Evolutionary conservation across 2,888 invertebrate species (phyloP), one percentile per base, ranked within the genome.

Genomic region (Rapana venosa): DNA sequence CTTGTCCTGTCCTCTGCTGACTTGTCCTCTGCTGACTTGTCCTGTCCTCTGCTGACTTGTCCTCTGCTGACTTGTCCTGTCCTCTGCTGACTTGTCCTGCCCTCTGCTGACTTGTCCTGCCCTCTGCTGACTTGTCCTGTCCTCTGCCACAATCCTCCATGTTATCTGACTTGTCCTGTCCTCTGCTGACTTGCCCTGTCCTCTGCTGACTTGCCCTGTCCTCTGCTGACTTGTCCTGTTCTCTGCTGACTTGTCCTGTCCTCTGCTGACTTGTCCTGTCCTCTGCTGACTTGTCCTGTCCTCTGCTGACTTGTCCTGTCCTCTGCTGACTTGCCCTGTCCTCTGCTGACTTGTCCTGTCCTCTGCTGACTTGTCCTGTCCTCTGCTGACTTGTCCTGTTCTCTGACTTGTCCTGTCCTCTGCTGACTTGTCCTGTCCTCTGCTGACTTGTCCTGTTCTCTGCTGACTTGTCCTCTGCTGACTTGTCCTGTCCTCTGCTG

Each of bases 121-220:
- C 36, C 35, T 66, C 22, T 79, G 47, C 20, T 74, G 47, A 74
- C n/a, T n/a, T 74, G 47, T 87, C 74, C 32, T 74, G 5, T 74
- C 74, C 61, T 74, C 17, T 83, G 35, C 77, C 32, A 32, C 32
- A 32, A 30, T 79, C 30, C 32, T 32, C n/a, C n/a, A n/a, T n/a
- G n/a, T n/a, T n/a, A n/a, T n/a, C 47, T 83, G 83, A 47, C 36
- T 22, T 83, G 83, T 83, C 81, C 32, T 83, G 83, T 83, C 83
- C 6, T 83, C 26, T 83, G 26, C 47, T 83, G 47, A 47, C 20
- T 22, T 83, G 47, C 47, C 47, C 47, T 83, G 13, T 47, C 36
- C 35, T 66, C 22, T 79, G 47, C 20, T 79, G 77, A 30, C 5
- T 32, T 79, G 30, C 32, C 77, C 77, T 79, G 30, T 79, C 5